Evolutionary conservation across 2,888 invertebrate genomes (phyloP), one percentile per base, ranked within the genome.

Genomic region (Thyatira batis): DNA sequence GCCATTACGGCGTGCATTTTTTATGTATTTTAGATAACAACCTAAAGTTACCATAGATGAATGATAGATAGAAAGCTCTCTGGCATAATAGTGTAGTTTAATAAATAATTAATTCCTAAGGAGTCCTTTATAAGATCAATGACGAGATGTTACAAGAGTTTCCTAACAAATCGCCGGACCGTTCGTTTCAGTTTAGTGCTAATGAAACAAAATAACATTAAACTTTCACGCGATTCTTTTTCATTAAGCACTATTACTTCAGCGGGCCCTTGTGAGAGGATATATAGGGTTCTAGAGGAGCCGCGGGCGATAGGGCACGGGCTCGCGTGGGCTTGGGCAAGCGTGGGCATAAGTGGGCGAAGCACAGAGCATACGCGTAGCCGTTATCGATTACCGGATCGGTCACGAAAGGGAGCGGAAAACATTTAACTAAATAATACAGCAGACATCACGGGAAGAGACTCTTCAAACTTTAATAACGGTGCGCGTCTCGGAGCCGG

Each of bases 381-480:
- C 25, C 23, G n/a, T 8, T 46, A 46, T 46, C 23, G 45, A 46
- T 23, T 25, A 46, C 23, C 23, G 45, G 23, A 13, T 23, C 20
- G 46, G 46, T 25, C 46, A 46, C 48, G 48, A 25, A n/a, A 39
- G 48, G 48, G 17, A 27, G 27, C 27, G 17, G 27, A 20, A 23
- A 20, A 23, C 48, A 48, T 48, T 48, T 28, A 13, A 10, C 27
- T 48, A 17, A 27, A 48, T 48, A 27, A 27, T 27, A 48, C 28
- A 54, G 39, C 25, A 21, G 43, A 23, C 23, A 33, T 21, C 43
- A 39, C 39, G 20, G 30, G 39, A 50, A 25, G 45, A 57, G 54
- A 33, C 60, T 58, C 62, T 60, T 63, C 60, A 60, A 60, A 51
- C 56, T 60, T 63, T 63, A 53, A 63, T 58, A 63, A 56, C 53